Evolutionary conservation across 2,888 invertebrate genomes (phyloP).

Genomic region (Zootermopsis nevadensis): DNA sequence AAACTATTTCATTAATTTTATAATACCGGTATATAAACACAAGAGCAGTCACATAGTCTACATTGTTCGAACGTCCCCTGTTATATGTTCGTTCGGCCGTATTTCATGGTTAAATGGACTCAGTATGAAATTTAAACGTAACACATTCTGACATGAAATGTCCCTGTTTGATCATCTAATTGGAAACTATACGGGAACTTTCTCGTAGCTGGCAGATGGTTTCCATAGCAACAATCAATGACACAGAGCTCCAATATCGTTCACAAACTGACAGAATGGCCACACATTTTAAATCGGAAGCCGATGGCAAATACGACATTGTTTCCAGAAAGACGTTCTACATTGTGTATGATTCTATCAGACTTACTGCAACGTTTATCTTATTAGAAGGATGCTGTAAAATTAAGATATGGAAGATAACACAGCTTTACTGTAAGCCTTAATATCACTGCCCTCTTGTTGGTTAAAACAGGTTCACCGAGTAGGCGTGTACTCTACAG

Average conservation of each 20-base stretch:
- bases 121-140: not conserved
- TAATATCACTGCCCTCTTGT: too few species aligned
- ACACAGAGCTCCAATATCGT: not conserved
- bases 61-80: not conserved
- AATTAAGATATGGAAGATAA: too few species aligned
- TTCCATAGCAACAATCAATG: not conserved
- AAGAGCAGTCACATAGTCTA: not conserved
- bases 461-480: too few species aligned
- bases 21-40: not conserved
- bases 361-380: too few species aligned
- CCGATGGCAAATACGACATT: too few species aligned
- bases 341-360: too few species aligned
- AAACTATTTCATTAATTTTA: slow-evolving; percentile 1
- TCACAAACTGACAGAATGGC: too few species aligned
- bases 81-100: not conserved
- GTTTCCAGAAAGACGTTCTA: too few species aligned
- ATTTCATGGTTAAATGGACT: not conserved
- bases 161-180: slow-evolving; percentile 4
- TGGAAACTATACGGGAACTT: not conserved
- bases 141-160: not conserved
- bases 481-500: too few species aligned
- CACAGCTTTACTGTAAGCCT: too few species aligned
- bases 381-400: too few species aligned
- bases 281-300: too few species aligned
- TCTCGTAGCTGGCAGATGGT: not conserved